Conservation (phyloP, 2,888 invertebrate genomes). For the Nysson spinosus region DNA sequence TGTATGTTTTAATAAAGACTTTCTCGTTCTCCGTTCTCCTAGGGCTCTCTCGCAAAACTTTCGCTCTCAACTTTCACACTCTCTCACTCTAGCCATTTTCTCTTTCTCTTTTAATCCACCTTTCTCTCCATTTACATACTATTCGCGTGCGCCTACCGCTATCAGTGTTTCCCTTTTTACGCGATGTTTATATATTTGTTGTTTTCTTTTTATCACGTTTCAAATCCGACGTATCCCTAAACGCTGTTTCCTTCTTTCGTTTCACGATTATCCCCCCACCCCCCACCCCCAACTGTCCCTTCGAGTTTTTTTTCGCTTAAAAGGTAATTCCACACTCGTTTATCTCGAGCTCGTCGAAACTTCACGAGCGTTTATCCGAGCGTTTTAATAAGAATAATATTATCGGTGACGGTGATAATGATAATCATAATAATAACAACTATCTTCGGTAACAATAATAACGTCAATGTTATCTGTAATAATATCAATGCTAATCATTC, state of each 20-base stretch:
- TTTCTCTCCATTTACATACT: constrained; percentile 1
- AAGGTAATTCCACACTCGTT: neutral
- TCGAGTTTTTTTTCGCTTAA: neutral
- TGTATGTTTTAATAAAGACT: constrained; percentile 11
- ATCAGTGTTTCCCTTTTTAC: constrained; percentile 32
- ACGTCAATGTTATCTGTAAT: constrained; percentile 2
- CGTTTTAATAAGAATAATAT: too few species aligned
- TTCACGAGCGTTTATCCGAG: constrained; percentile 16
- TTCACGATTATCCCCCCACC: neutral
- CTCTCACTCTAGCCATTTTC: constrained; percentile 7
- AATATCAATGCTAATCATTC: constrained; percentile 2
- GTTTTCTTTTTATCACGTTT: constrained; percentile 41
- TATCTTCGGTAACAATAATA: neutral
- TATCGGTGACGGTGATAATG: neutral
- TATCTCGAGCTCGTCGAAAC: neutral
- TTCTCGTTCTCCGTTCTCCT: constrained; percentile 16
- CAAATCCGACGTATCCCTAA: constrained; percentile 37
- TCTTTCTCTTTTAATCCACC: neutral
- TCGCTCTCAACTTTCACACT: constrained; percentile 9
- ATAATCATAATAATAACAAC: neutral
- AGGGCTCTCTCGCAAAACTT: constrained; percentile 2
- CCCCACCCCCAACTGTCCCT: neutral
- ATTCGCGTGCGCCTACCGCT: constrained; percentile 22
- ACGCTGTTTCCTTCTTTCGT: constrained; percentile 30
- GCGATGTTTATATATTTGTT: constrained; percentile 11